Evolutionary conservation across 2,797 vertebrate species (phyloP).

Genomic region (Eleutherodactylus coqui): DNA sequence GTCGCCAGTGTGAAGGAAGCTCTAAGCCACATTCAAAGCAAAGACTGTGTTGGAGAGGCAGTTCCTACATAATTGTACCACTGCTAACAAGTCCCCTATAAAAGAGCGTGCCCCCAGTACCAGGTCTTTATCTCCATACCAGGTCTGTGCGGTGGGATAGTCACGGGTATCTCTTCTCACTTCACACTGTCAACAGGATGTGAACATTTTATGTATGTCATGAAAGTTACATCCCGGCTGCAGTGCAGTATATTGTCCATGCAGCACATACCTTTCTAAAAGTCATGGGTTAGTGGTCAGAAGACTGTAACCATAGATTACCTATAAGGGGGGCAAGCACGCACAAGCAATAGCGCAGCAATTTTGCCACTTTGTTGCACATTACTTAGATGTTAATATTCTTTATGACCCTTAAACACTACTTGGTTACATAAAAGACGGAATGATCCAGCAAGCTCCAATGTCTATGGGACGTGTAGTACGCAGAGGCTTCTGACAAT

Average conservation of each 20-base stretch:
- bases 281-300: background rate
- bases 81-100: too few species aligned
- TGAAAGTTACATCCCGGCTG: conserved; percentile 51
- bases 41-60: too few species aligned
- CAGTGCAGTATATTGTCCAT: conserved; percentile 5
- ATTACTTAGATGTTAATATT: conserved; percentile 29
- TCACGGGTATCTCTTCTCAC: conserved; percentile 77
- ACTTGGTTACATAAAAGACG: background rate
- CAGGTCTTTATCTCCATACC: conserved; percentile 70
- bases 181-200: conserved; percentile 68
- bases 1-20: too few species aligned
- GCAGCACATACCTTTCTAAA: background rate
- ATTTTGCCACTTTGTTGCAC: background rate
- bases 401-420: conserved; percentile 15
- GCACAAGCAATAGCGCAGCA: background rate
- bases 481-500: background rate
- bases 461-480: background rate
- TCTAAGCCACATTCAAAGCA: too few species aligned
- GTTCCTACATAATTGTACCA: too few species aligned
- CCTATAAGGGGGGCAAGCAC: background rate
- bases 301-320: background rate
- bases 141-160: conserved; percentile 68
- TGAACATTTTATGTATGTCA: conserved; percentile 70
- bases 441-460: background rate
- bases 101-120: conserved; percentile 68